phyloP scores from a whole-genome alignment of 2,888 invertebrate species.

The Ephialtes manifestator region DNA sequence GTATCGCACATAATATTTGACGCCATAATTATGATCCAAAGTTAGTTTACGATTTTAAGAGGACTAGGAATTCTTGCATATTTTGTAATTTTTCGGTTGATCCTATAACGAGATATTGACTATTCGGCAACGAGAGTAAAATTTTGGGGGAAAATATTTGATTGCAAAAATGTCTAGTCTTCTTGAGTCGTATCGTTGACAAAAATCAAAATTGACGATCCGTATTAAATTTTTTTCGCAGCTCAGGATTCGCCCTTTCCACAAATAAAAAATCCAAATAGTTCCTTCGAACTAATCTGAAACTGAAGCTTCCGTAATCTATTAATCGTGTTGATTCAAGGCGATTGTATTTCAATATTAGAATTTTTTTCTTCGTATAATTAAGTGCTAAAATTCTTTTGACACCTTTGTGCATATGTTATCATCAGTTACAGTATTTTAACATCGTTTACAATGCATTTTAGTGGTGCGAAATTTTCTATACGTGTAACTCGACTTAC shows the following conservation, averaged over 20 bases:
- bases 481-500: too few species aligned
- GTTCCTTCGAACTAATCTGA: too few species aligned
- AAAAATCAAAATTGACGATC: not conserved
- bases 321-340: constrained; percentile 59
- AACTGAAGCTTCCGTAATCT: constrained; percentile 13
- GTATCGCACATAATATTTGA: constrained; percentile 39
- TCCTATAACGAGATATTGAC: not conserved
- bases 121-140: not conserved
- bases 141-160: not conserved
- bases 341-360: constrained; percentile 66
- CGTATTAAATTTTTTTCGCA: constrained; percentile 7
- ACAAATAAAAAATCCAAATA: constrained; percentile 2
- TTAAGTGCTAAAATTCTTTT: constrained; percentile 49
- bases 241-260: constrained; percentile 1
- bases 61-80: not conserved
- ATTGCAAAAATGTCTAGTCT: not conserved
- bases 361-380: constrained; percentile 51
- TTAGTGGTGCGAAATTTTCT: too few species aligned
- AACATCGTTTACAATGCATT: constrained; percentile 1
- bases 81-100: not conserved
- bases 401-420: constrained; percentile 34
- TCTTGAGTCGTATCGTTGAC: not conserved
- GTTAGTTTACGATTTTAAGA: not conserved
- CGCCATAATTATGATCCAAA: constrained; percentile 14
- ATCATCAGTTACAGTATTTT: not conserved